These are phyloP conservation scores for Propsilocerus akamusi DNA, from an alignment of 1,140 invertebrate genomes.

Conservation along the genomic window DNA sequence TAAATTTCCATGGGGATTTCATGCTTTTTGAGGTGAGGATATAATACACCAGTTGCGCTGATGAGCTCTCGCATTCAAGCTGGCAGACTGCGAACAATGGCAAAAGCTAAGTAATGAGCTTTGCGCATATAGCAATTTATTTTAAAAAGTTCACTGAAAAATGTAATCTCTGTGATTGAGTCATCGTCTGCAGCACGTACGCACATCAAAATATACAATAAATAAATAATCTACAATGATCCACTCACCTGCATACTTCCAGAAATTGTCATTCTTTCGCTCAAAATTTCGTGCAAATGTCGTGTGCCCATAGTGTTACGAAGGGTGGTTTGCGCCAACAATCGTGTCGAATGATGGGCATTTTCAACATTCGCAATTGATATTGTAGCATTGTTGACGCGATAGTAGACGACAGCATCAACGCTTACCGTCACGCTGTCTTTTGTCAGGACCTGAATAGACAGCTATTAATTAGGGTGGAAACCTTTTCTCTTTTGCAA, in stretches of 20 bases:
- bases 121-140: too few species aligned
- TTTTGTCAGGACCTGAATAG: constrained; percentile 42
- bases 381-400: constrained; percentile 55
- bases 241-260: constrained; percentile 53
- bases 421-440: constrained; percentile 62
- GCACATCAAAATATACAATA: too few species aligned
- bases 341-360: constrained; percentile 45
- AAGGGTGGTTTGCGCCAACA: constrained; percentile 59
- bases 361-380: constrained; percentile 69
- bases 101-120: too few species aligned
- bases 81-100: too few species aligned
- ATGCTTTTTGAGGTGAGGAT: too few species aligned
- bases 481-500: neutral
- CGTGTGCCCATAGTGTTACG: constrained; percentile 89
- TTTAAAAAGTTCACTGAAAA: too few species aligned
- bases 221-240: neutral
- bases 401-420: constrained; percentile 59
- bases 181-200: constrained; percentile 53
- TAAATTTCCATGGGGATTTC: too few species aligned
- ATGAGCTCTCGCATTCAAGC: too few species aligned
- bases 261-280: constrained; percentile 83
- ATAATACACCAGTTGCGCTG: too few species aligned
- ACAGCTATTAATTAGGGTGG: neutral
- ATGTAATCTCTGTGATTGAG: too few species aligned
- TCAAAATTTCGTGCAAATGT: constrained; percentile 86